Evolutionary conservation across 2,113 vertebrate species (phyloP).

Genomic region (Etia nguti): DNA sequence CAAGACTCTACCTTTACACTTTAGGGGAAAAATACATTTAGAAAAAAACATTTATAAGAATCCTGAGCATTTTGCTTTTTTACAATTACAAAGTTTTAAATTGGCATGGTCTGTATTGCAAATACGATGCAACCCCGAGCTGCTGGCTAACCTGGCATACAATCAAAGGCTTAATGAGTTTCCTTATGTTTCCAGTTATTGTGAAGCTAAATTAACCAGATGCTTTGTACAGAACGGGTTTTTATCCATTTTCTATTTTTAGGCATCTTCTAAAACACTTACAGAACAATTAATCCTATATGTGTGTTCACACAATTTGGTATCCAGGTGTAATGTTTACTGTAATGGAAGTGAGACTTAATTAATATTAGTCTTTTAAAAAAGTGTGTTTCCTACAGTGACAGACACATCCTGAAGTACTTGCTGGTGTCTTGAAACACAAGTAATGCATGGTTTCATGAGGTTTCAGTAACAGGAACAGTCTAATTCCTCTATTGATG

Average conservation of each 20-base stretch:
- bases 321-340: neutral
- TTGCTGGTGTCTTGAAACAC: neutral
- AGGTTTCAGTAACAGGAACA: neutral
- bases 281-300: neutral
- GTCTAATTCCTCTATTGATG: neutral
- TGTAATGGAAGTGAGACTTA: neutral
- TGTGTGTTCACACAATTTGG: rapidly evolving
- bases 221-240: neutral
- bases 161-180: neutral
- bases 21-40: neutral
- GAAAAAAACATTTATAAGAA: neutral
- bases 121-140: neutral
- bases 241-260: neutral
- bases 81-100: no score
- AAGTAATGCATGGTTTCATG: neutral
- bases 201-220: neutral
- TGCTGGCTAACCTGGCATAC: neutral
- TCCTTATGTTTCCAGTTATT: no score
- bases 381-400: neutral
- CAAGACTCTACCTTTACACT: neutral
- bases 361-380: neutral
- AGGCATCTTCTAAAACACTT: neutral
- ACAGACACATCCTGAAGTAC: neutral
- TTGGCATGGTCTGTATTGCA: neutral
- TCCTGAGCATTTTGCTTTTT: neutral